Conservation (phyloP, 37 sponge, comb jelly and placozoan genomes). For the Beroe ovata region DNA sequence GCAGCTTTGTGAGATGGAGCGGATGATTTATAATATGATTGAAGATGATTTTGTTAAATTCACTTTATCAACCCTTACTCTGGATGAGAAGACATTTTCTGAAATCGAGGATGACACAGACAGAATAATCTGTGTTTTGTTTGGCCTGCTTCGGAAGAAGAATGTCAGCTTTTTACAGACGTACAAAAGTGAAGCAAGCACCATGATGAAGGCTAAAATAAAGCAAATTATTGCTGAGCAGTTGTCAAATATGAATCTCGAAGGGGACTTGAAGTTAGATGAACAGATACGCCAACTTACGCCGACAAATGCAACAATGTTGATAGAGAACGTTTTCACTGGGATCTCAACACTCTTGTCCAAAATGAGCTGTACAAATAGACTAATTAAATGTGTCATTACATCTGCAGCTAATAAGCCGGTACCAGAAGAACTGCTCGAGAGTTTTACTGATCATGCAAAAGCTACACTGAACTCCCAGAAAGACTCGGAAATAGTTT, state of each 20-base stretch:
- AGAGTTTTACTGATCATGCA: conserved; percentile 10
- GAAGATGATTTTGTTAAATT: conserved; percentile 88
- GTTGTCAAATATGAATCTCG: not conserved
- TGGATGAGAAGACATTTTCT: conserved; percentile 30
- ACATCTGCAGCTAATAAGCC: conserved; percentile 29
- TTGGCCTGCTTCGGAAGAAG: conserved; percentile 79
- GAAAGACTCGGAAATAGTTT: not conserved
- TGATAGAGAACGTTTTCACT: conserved; percentile 30
- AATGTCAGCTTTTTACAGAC: conserved; percentile 75
- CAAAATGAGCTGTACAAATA: conserved; percentile 10
- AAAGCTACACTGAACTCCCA: conserved; percentile 5
- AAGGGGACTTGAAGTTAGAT: conserved; percentile 31
- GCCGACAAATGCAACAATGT: not conserved
- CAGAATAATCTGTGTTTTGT: conserved; percentile 73
- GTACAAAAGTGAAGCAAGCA: conserved; percentile 57
- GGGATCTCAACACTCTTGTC: not conserved
- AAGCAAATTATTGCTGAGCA: conserved; percentile 67
- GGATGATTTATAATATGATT: conserved; percentile 88
- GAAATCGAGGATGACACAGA: conserved; percentile 70
- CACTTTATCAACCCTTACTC: conserved; percentile 53
- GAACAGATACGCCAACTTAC: not conserved
- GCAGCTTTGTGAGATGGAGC: conserved; percentile 89
- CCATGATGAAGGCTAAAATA: conserved; percentile 62
- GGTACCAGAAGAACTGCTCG: not conserved
- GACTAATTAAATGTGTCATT: conserved; percentile 38